Evolutionary conservation across 2,888 invertebrate genomes (phyloP).

Genomic region (Kryphioiulus occultus): DNA sequence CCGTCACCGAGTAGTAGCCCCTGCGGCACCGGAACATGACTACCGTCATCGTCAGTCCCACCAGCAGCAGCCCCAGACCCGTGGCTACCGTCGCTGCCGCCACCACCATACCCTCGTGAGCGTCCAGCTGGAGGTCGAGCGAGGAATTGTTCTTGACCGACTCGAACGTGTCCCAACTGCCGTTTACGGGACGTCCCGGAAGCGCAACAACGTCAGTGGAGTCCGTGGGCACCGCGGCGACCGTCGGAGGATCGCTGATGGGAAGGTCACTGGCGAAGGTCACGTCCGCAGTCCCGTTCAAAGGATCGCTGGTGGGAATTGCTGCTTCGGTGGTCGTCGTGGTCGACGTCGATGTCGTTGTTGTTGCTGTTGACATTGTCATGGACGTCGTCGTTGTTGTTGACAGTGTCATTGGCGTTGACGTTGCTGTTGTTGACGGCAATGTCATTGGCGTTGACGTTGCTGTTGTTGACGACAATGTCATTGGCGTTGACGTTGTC

Average conservation of each 20-base stretch:
- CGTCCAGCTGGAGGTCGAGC: background rate
- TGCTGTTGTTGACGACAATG: no score
- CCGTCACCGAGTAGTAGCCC: constrained; percentile 51
- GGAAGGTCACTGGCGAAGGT: background rate
- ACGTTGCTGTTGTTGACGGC: no score
- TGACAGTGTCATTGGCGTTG: no score
- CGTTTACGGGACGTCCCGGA: background rate
- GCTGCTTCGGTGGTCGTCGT: background rate
- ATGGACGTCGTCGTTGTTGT: background rate
- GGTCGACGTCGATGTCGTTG: background rate
- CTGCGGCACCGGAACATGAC: constrained; percentile 53
- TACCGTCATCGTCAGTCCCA: constrained; percentile 51
- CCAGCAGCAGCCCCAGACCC: constrained; percentile 53
- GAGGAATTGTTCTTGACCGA: background rate
- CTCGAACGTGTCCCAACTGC: background rate
- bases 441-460: no score
- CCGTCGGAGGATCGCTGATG: background rate
- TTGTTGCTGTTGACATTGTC: background rate
- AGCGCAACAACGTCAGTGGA: background rate
- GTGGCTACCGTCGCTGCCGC: constrained; percentile 53
- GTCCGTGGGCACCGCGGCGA: background rate
- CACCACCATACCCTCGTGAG: constrained; percentile 41
- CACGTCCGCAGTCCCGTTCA: background rate
- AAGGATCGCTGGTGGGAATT: background rate
- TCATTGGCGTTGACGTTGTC: no score